Evolutionary conservation across 2,888 invertebrate genomes (phyloP), one percentile per base, ranked within the genome.

Genomic region (Linyphia triangularis): DNA sequence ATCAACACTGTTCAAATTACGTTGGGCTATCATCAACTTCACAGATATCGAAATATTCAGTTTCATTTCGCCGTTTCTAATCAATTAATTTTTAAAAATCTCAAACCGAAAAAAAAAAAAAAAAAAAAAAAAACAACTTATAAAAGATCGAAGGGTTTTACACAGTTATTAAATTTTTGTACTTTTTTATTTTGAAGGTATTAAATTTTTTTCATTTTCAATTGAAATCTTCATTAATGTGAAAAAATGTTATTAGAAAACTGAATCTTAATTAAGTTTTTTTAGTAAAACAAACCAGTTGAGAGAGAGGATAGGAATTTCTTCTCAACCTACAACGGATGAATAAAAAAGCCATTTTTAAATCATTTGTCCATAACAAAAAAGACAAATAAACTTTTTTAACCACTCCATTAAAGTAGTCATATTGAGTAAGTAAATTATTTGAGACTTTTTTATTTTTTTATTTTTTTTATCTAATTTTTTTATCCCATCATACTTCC

Each of bases 211-310:
- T 33, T 67, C 67, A 19, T 30, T 59, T 59, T 33, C 67, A 30
- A 33, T 33, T 4, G 67, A 33, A 67, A 67, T 67, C 67, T 67
- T 67, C 22, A 67, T 67, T 67, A 67, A 67, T 67, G 30, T 33
- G 19, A 33, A n/a, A 22, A 67, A 67, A 67, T 67, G 67, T 67
- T 67, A 67, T 67, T 67, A 67, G 67, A 67, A 67, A 67, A 67
- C 67, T n/a, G 67, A 67, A 67, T 67, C 67, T 67, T 67, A 26
- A 67, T 26, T 67, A 26, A 67, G 28, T 24, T 67, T 67, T 33
- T 28, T 67, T n/a, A 16, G 51, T 51, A n/a, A 30, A 67, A 30
- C 28, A 33, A 67, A 26, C 33, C 67, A 67, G 19, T 67, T 67
- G 67, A 33, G n/a, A 30, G 67, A 33, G n/a, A 30, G 67, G n/a